These are phyloP conservation scores for Azorinus chamasolen DNA, from an alignment of 2,888 invertebrate species.

Conservation along the genomic window DNA sequence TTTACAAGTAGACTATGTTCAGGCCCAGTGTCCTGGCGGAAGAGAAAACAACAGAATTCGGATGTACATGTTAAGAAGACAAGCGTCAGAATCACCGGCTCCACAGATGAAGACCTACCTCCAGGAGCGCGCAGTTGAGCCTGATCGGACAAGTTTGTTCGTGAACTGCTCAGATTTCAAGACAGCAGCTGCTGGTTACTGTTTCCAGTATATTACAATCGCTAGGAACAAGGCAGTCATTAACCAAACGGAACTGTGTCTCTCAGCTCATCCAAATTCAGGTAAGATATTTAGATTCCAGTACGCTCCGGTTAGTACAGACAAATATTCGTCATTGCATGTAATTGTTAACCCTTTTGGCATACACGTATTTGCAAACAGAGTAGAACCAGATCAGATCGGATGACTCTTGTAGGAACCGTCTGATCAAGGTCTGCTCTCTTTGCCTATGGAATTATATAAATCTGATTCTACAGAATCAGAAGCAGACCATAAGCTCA, in stretches of 20 bases:
- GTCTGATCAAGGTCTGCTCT: too few relatives aligned
- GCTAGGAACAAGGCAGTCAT: slow-evolving; percentile 73
- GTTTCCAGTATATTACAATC: slow-evolving; percentile 81
- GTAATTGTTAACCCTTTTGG: too few relatives aligned
- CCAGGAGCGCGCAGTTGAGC: slow-evolving; percentile 70
- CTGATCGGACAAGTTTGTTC: slow-evolving; percentile 63
- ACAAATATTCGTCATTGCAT: neutral
- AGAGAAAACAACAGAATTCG: slow-evolving; percentile 77
- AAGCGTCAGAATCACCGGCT: slow-evolving; percentile 72
- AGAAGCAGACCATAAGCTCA: too few relatives aligned
- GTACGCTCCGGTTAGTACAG: neutral
- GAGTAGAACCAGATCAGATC: too few relatives aligned
- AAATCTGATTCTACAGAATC: too few relatives aligned
- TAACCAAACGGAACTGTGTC: slow-evolving; percentile 76
- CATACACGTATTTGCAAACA: too few relatives aligned
- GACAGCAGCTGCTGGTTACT: slow-evolving; percentile 75
- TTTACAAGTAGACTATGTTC: slow-evolving; percentile 71
- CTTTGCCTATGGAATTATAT: too few relatives aligned
- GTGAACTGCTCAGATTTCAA: slow-evolving; percentile 78
- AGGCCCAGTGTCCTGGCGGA: slow-evolving; percentile 76
- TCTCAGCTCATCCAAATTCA: slow-evolving; percentile 77
- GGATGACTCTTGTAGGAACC: too few relatives aligned
- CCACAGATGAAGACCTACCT: slow-evolving; percentile 73
- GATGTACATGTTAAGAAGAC: slow-evolving; percentile 71
- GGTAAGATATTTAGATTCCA: slow-evolving; percentile 69